Conservation (phyloP, 2,888 invertebrate species). For the Uropetala carovei region DNA sequence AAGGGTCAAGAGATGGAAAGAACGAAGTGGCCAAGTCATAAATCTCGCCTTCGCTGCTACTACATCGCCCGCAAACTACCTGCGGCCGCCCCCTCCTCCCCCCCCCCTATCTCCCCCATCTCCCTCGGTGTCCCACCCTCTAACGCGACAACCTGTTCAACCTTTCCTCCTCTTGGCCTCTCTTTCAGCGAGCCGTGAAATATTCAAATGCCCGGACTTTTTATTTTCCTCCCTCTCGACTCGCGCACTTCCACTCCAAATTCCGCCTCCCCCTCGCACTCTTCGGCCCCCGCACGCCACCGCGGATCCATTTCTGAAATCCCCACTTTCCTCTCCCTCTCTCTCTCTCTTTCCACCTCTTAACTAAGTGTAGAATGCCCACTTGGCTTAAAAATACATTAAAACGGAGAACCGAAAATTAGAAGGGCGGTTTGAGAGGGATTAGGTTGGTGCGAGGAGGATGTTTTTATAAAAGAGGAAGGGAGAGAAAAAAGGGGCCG, state of each 20-base stretch:
- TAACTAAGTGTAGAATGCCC: not conserved
- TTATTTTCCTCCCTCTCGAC: no score
- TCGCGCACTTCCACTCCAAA: not conserved
- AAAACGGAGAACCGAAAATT: not conserved
- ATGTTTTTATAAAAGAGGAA: not conserved
- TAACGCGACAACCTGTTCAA: not conserved
- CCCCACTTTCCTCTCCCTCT: not conserved
- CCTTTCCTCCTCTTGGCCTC: no score
- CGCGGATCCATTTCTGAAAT: not conserved
- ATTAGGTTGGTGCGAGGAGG: not conserved
- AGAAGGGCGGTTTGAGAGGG: not conserved
- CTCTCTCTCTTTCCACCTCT: not conserved
- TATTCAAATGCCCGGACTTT: no score
- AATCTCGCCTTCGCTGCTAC: not conserved
- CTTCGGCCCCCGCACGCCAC: not conserved
- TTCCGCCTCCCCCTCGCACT: not conserved
- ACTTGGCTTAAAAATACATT: not conserved
- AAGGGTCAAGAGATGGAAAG: no score
- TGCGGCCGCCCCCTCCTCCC: not conserved
- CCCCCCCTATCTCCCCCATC: not conserved
- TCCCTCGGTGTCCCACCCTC: not conserved
- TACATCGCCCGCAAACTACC: not conserved
- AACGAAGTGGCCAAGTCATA: no score
- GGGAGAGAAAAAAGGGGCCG: not conserved
- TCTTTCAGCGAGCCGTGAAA: no score